Base-by-base conservation (phyloP, 2,797 vertebrate species). In the Pseudochirops cupreus region DNA sequence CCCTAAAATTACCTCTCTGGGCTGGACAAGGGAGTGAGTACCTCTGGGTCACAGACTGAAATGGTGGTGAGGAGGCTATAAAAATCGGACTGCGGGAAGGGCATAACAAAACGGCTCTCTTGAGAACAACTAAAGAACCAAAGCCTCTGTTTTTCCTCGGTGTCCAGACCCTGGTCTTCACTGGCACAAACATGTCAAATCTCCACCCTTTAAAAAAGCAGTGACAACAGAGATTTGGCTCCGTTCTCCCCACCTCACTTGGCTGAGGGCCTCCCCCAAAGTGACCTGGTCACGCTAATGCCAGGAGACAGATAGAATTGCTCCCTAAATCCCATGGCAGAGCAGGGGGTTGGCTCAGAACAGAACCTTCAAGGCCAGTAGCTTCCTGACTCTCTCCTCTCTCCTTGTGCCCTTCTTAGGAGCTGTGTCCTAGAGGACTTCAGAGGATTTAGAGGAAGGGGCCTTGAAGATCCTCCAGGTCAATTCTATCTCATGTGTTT, bases 1-100 rank as follows among this genome's bases (percentile, higher is more conserved):
- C 93, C 94, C 58, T 90, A 89, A 92, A 56, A 93, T 91, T 12
- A 93, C 95, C 56, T 67, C 92, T 31, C 93, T 1, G 53, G 62
- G 82, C 54, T 54, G 50, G 62, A 54, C 82, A n/a, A 54, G 21
- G 31, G 33, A 58, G 95, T 53, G 33, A 58, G 95, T 53, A 53
- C 90, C 91, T 95, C 26, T 0, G 56, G 74, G 94, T 82, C 93
- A 53, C 90, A 13, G 90, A 56, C 50, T 50, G 62, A 52, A 56
- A 53, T 0, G 0, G 53, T 24, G 82, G 50, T 9, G 1, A 1
- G 5, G 52, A 82, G 62, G 10, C 33, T 14, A 13, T 16, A 18
- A 56, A 54, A 55, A 14, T 55, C 91, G 54, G 53, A 54, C 2
- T 0, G 14, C 92, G n/a, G 90, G 2, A 14, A 46, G 29, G 21